Evolutionary conservation across 2,888 invertebrate genomes (phyloP).

Genomic region (Cataglyphis altisquamis): DNA sequence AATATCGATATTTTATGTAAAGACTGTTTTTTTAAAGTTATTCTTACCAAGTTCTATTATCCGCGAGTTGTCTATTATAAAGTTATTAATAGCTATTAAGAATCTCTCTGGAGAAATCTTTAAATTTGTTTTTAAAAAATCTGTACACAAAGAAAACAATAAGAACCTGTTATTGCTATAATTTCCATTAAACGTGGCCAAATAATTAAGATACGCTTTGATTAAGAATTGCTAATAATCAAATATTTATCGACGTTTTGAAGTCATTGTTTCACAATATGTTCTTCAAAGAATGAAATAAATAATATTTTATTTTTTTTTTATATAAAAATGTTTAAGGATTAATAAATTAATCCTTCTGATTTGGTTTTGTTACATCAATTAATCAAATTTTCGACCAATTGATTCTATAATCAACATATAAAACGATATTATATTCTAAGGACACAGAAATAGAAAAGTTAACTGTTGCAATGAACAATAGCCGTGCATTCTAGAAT

Average conservation of each 20-base stretch:
- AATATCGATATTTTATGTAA: not conserved
- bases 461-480: not conserved
- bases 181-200: no score
- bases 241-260: not conserved
- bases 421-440: not conserved
- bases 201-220: not conserved
- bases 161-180: not conserved
- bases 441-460: not conserved
- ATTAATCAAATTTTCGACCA: not conserved
- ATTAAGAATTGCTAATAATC: not conserved
- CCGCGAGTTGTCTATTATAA: not conserved
- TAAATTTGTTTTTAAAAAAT: not conserved
- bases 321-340: not conserved
- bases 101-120: not conserved
- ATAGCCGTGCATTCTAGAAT: not conserved
- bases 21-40: not conserved
- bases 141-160: not conserved
- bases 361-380: not conserved
- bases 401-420: not conserved
- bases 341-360: not conserved
- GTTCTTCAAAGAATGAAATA: not conserved
- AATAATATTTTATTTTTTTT: not conserved
- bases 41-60: not conserved
- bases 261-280: no score
- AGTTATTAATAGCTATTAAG: not conserved